A percentile compares a stretch with the other conserved stretches of the same genome.
Conservation (phyloP, 2,888 invertebrate genomes). For the Hemithea aestivaria region DNA sequence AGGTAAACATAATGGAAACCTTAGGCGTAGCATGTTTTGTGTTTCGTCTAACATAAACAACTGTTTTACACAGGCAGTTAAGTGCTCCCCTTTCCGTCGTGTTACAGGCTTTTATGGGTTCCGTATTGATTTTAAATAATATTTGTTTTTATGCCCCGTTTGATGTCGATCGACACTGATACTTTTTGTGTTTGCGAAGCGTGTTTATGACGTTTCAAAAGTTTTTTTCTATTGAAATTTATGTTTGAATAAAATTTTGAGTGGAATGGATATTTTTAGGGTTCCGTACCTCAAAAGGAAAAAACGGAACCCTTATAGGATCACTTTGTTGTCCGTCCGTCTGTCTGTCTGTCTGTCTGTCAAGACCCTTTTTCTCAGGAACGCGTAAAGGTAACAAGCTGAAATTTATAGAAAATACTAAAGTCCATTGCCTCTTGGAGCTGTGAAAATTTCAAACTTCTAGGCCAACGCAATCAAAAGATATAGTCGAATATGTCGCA, state of each 20-base stretch:
- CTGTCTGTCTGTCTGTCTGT: no score
- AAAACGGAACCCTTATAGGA: no score
- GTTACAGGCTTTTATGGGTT: constrained; percentile 26
- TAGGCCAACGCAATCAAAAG: no score
- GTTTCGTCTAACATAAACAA: not conserved
- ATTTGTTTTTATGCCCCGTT: constrained; percentile 20
- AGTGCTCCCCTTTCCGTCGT: constrained; percentile 31
- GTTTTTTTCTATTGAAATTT: not conserved
- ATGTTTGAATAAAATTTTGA: constrained; percentile 1
- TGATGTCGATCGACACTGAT: constrained; percentile 8
- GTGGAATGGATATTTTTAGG: constrained; percentile 6
- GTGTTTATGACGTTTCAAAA: constrained; percentile 7
- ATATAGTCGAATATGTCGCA: no score
- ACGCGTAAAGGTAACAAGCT: no score
- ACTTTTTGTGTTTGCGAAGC: constrained; percentile 9
- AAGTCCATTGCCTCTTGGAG: no score
- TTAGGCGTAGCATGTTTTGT: not conserved
- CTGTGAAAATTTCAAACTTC: no score
- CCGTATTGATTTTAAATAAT: constrained; percentile 31
- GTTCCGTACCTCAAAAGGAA: no score
- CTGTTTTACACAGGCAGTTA: constrained; percentile 10
- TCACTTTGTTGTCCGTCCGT: no score
- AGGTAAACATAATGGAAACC: no score
- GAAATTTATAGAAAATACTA: no score
- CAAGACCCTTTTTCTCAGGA: no score